Base-by-base conservation (phyloP, 2,888 invertebrate genomes). In the Elegia similella region DNA sequence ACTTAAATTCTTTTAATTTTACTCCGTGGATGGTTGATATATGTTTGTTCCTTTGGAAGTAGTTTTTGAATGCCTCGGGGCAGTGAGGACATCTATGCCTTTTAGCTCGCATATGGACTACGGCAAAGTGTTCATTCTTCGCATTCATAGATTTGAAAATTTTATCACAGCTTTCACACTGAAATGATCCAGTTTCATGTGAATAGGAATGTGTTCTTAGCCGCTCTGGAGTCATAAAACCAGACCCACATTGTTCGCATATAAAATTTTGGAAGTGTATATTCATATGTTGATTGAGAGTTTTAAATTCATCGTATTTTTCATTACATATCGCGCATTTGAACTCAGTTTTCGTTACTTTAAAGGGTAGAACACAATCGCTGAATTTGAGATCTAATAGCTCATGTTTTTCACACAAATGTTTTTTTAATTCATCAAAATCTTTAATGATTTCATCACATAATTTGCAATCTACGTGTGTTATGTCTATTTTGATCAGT, bases 141-240 rank as follows among this genome's bases (percentile, higher is more conserved):
- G 84, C 78, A 63, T 88, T 88, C 32, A 81, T 82, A 0, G 92
- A 92, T 0, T 86, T 80, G 55, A 92, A 93, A 0, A 90, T 76
- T 69, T 93, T 93, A 7, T 87, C 82, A 56, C 93, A 93, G 10
- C 70, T 80, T 0, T 90, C 88, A 59, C 93, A 93, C 16, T 81
- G 69, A 32, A 82, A 78, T 0, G 82, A 76, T 0, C 88, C 90
- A 0, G 80, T 85, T 55, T 82, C 84, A 56, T 91, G 91, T 0
- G 87, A 82, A 43, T 82, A 83, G 0, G 77, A 73, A 17, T 91
- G 91, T 0, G 81, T 79, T 15, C 86, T 75, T 7, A 91, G 64
- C 1, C 91, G 70, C 17, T 84, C 84, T 0, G 86, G 85, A 0
- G 89, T 87, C 2, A 89, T 77, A 34, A 91, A 91, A 0, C 89